A percentile compares a stretch with the other conserved stretches of the same genome.
Conservation (phyloP, 2,888 invertebrate species). For the Eupithecia dodoneata region DNA sequence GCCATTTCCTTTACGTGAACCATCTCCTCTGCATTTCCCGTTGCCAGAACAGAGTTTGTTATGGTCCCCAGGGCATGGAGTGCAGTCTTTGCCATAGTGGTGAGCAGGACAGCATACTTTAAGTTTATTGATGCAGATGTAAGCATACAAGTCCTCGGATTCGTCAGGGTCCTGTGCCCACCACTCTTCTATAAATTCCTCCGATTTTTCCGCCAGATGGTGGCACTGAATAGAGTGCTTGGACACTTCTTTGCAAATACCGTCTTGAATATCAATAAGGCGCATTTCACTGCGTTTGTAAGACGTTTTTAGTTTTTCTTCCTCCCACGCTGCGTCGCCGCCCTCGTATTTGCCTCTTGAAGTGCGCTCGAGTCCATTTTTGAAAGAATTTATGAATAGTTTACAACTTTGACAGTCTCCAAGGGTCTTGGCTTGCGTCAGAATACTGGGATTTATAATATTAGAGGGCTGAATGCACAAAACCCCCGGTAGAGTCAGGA, state of each 20-base stretch:
- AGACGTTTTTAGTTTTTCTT: constrained; percentile 91
- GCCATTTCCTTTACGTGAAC: constrained; percentile 96
- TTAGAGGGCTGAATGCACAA: constrained; percentile 57
- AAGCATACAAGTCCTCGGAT: constrained; percentile 75
- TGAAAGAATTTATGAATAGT: constrained; percentile 89
- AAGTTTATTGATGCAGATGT: constrained; percentile 91
- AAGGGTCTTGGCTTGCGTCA: constrained; percentile 76
- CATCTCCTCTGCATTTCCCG: constrained; percentile 92
- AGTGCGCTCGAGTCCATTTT: constrained; percentile 91
- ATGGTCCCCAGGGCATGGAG: constrained; percentile 90
- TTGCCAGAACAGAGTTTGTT: constrained; percentile 91
- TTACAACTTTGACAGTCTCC: constrained; percentile 93
- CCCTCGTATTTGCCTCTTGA: constrained; percentile 95
- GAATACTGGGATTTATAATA: constrained; percentile 59
- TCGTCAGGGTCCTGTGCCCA: constrained; percentile 87
- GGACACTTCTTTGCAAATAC: constrained; percentile 90
- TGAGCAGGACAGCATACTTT: constrained; percentile 93
- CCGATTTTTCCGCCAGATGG: constrained; percentile 92
- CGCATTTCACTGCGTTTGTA: constrained; percentile 95
- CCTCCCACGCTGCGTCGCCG: constrained; percentile 97
- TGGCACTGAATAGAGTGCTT: constrained; percentile 92
- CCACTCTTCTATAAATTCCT: constrained; percentile 93
- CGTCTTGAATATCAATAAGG: constrained; percentile 95
- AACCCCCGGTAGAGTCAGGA: constrained; percentile 50
- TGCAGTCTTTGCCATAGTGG: constrained; percentile 93